Conservation (phyloP, 2,113 vertebrate genomes). For the Porphyrio hochstetteri region DNA sequence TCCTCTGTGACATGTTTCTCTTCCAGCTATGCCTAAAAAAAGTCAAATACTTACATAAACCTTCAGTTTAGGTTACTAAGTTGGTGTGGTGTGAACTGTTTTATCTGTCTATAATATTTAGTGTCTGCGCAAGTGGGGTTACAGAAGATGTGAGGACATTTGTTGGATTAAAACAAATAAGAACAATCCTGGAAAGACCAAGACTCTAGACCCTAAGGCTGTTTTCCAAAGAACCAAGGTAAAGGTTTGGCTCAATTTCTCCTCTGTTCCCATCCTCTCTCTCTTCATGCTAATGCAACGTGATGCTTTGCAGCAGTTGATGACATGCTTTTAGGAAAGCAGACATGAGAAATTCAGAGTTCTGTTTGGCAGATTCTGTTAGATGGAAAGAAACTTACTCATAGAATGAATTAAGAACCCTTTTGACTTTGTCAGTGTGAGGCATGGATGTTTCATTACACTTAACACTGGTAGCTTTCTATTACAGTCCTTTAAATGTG, state of each 20-base stretch:
- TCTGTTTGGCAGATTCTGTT: background rate
- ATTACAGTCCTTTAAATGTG: background rate
- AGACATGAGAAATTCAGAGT: background rate
- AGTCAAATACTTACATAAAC: background rate
- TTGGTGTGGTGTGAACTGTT: background rate
- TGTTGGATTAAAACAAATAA: conserved; percentile 99
- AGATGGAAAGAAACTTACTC: background rate
- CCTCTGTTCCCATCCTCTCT: background rate
- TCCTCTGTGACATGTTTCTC: background rate
- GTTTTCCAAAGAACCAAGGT: conserved; percentile 99
- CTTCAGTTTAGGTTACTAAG: too few relatives aligned
- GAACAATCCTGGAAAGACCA: conserved; percentile 97
- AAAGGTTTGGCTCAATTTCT: background rate
- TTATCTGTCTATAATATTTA: background rate
- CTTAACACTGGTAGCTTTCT: background rate
- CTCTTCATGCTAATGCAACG: background rate
- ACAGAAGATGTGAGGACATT: conserved; percentile 96
- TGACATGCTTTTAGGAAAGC: background rate
- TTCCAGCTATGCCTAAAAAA: background rate
- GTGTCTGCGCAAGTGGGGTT: conserved; percentile 96
- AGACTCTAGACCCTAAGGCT: conserved; percentile 95
- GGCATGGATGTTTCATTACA: background rate
- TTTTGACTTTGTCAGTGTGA: background rate
- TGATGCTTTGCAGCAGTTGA: background rate
- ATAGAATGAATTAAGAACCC: background rate